Conservation (phyloP, 2,888 invertebrate species). For the Serrognathus titanus region DNA sequence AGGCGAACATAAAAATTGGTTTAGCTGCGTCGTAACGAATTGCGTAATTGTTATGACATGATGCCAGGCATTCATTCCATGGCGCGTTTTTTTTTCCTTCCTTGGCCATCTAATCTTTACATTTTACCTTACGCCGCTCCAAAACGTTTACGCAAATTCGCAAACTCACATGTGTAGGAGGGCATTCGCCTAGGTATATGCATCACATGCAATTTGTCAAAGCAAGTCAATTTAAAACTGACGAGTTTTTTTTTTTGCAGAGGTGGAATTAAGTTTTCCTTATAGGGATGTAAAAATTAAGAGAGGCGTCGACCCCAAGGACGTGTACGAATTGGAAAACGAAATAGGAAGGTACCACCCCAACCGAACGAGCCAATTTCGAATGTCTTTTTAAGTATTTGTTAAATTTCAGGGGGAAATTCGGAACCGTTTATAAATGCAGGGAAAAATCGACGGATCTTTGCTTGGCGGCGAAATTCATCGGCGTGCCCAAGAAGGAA, state of each 20-base stretch:
- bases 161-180: no score
- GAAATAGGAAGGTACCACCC: conserved; percentile 94
- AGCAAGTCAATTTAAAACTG: no score
- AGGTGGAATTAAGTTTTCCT: conserved; percentile 85
- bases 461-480: conserved; percentile 89
- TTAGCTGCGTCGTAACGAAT: no score
- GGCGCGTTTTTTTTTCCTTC: no score
- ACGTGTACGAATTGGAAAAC: conserved; percentile 79
- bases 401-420: conserved; percentile 77
- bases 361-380: background rate
- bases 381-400: background rate
- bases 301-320: conserved; percentile 80
- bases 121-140: no score
- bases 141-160: no score
- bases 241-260: conserved; percentile 53
- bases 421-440: conserved; percentile 94
- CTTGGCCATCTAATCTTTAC: no score
- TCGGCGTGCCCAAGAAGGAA: conserved; percentile 78
- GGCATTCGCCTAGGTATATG: no score
- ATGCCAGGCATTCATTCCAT: no score
- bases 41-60: no score
- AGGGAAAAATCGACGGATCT: conserved; percentile 77
- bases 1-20: no score
- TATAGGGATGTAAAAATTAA: conserved; percentile 82
- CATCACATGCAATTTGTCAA: no score